Conservation (phyloP, 2,113 vertebrate genomes). For the Oreocharis arfaki region DNA sequence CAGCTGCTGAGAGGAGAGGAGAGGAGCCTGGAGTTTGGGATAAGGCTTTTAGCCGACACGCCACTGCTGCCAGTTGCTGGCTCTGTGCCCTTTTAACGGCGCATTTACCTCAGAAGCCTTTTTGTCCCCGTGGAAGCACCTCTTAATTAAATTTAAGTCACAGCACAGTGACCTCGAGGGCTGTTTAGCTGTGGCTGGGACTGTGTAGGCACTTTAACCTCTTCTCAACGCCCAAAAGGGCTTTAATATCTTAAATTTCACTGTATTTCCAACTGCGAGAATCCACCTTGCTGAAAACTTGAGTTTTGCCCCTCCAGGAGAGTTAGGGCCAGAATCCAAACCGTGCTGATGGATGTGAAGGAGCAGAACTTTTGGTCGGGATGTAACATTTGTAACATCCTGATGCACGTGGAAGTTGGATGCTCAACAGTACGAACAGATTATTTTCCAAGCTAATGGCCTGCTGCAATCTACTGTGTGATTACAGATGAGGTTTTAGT, state of each 20-base stretch:
- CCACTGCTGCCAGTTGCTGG: background rate
- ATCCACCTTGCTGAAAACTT: background rate
- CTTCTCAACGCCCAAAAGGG: background rate
- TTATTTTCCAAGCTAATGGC: background rate
- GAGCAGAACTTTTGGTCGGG: background rate
- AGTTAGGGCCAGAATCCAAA: background rate
- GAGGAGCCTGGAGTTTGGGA: background rate
- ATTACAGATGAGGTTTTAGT: constrained; percentile 12
- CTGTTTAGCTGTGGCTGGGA: background rate
- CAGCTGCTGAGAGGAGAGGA: background rate
- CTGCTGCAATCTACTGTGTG: background rate
- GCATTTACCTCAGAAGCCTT: background rate
- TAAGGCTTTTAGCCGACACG: background rate
- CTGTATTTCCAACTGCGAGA: background rate
- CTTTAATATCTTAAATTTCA: background rate
- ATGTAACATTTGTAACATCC: background rate
- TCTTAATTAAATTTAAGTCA: background rate
- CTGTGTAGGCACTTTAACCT: background rate
- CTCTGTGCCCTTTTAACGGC: background rate
- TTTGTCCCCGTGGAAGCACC: background rate
- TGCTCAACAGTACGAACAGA: background rate
- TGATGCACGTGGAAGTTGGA: background rate
- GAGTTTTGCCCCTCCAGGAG: background rate
- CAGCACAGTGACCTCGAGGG: background rate
- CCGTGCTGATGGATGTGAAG: background rate